Evolutionary conservation across 2,888 invertebrate genomes (phyloP).

Genomic region (Drosophila histrio): DNA sequence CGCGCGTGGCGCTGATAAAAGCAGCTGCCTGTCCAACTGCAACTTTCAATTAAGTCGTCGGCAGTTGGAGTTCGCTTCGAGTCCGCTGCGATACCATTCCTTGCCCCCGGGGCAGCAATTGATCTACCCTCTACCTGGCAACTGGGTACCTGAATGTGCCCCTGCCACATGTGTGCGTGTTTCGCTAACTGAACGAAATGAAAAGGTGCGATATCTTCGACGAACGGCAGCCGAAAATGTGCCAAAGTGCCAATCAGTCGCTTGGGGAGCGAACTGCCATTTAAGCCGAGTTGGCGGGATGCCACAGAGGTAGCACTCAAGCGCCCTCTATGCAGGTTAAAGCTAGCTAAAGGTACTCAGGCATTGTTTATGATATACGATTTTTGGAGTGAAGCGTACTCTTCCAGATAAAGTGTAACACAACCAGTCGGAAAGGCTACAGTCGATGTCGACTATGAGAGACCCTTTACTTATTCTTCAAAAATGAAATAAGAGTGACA

Average conservation of each 20-base stretch:
- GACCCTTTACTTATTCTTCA: too few relatives aligned
- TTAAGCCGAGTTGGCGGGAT: slow-evolving; percentile 2
- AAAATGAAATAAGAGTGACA: too few relatives aligned
- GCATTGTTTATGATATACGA: background rate
- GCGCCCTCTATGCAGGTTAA: slow-evolving; percentile 1
- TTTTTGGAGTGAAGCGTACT: too few relatives aligned
- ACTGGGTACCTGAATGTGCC: background rate
- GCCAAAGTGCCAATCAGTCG: slow-evolving; percentile 50
- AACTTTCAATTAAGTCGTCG: slow-evolving; percentile 72
- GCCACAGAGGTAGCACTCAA: slow-evolving; percentile 2
- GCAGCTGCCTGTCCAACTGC: slow-evolving; percentile 62
- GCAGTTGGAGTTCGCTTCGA: background rate
- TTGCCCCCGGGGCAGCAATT: slow-evolving; percentile 1
- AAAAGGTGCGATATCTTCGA: slow-evolving; percentile 42
- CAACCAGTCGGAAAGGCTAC: too few relatives aligned
- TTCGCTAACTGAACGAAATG: background rate
- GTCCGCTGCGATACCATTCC: background rate
- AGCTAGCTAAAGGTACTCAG: background rate
- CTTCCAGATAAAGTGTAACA: too few relatives aligned
- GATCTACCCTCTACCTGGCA: slow-evolving; percentile 21
- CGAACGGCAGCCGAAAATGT: slow-evolving; percentile 53
- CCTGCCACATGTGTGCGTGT: slow-evolving; percentile 44
- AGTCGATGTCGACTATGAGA: too few relatives aligned
- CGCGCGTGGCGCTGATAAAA: slow-evolving; percentile 62
- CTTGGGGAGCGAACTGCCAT: background rate